A percentile compares a stretch with the other conserved stretches of the same genome.
These are phyloP conservation scores for Rhinogobius similis DNA, from an alignment of 2,113 vertebrate species.

Conservation along the genomic window DNA sequence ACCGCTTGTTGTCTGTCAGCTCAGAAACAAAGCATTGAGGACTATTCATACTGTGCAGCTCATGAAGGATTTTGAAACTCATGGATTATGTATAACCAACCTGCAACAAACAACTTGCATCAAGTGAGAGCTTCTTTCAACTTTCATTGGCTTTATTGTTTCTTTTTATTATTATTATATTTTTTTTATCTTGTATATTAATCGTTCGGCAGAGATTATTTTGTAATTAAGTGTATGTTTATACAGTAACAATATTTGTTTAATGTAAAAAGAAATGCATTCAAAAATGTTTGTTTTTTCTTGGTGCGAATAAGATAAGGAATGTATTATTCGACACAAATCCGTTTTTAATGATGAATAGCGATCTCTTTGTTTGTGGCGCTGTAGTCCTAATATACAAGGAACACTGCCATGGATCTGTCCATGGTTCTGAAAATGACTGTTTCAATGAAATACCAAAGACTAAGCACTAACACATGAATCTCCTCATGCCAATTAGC, in stretches of 20 bases:
- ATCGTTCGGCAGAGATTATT: constrained; percentile 51
- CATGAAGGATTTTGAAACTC: neutral
- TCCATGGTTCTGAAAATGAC: constrained; percentile 32
- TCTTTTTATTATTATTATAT: too few relatives aligned
- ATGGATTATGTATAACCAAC: neutral
- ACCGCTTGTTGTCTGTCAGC: constrained; percentile 9
- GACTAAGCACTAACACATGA: neutral
- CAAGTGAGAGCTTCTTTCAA: constrained; percentile 11
- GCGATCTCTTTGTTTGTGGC: too few relatives aligned
- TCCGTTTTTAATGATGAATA: too few relatives aligned
- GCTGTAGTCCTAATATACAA: too few relatives aligned
- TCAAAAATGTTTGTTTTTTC: neutral
- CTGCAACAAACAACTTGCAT: neutral
- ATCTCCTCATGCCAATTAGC: neutral
- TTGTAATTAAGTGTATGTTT: constrained; percentile 71
- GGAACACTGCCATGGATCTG: constrained; percentile 5
- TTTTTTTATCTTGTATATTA: constrained; percentile 47
- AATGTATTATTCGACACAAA: neutral
- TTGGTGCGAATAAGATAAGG: neutral
- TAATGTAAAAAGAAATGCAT: constrained; percentile 24
- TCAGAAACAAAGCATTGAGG: neutral
- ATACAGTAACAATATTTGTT: constrained; percentile 48
- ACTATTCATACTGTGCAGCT: constrained; percentile 23
- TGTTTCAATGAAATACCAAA: neutral
- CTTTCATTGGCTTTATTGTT: constrained; percentile 14